Conservation (phyloP, 37 sponge, comb jelly and placozoan species). For the Bolinopsis microptera region DNA sequence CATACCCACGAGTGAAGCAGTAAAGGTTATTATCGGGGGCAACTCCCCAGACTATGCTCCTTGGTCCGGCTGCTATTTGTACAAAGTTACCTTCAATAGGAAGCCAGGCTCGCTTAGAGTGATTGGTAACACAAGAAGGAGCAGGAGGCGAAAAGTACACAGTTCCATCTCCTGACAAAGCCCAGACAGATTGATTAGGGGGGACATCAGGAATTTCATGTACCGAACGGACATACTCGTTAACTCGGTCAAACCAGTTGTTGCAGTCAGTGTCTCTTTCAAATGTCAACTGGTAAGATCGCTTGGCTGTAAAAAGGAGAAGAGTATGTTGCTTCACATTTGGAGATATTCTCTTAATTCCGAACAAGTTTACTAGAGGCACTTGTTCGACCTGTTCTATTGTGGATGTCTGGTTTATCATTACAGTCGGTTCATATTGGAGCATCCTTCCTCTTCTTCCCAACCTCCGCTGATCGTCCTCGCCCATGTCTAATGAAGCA, state of each 20-base stretch:
- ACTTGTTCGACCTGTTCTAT: not conserved
- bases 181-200: constrained; percentile 5
- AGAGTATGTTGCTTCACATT: constrained; percentile 1
- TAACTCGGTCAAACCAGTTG: not conserved
- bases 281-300: not conserved
- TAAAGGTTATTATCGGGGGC: not conserved
- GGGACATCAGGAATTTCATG: not conserved
- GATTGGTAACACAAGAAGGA: constrained; percentile 14
- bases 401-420: not conserved
- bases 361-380: not conserved
- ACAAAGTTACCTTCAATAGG: constrained; percentile 23
- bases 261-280: not conserved
- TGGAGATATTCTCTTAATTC: not conserved
- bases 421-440: not conserved
- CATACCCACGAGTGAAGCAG: not conserved
- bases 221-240: not conserved
- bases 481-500: not conserved
- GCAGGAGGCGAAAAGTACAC: constrained; percentile 24
- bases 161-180: not conserved
- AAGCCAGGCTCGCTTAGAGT: constrained; percentile 32
- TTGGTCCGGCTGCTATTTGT: not conserved
- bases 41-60: not conserved
- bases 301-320: not conserved
- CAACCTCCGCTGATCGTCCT: not conserved
- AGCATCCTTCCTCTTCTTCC: not conserved